A percentile compares a stretch with the other conserved stretches of the same genome.
Evolutionary conservation across 30 jellyfish, hydroid and myxozoan species (phyloP).

Genomic region (Sanderia malayensis): DNA sequence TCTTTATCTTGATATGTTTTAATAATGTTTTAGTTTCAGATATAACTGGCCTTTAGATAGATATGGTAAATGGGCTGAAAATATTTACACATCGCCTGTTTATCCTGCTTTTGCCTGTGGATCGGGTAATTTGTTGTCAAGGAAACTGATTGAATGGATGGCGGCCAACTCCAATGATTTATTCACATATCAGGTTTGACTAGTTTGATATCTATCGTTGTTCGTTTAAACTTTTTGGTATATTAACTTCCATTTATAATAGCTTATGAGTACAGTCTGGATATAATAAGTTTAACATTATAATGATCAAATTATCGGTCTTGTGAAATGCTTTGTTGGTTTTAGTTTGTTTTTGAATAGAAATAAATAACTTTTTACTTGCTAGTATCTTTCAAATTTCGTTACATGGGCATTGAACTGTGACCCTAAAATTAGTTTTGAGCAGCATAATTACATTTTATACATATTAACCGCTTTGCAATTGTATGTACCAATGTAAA

Average conservation of each 20-base stretch:
- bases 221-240: no score
- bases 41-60: slow-evolving; percentile 76
- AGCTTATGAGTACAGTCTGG: no score
- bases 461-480: neutral
- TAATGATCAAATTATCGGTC: no score
- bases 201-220: no score
- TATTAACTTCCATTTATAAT: no score
- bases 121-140: slow-evolving; percentile 77
- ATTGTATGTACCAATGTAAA: no score
- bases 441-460: neutral
- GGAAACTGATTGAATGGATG: slow-evolving; percentile 69
- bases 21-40: slow-evolving; percentile 49
- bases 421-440: neutral
- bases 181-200: slow-evolving; percentile 73
- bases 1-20: neutral
- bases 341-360: neutral
- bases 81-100: slow-evolving; percentile 40
- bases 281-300: no score
- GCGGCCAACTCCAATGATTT: slow-evolving; percentile 46
- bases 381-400: neutral
- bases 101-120: slow-evolving; percentile 99
- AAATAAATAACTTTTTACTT: no score
- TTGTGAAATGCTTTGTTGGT: no score
- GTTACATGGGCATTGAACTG: neutral
- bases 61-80: slow-evolving; percentile 96